Evolutionary conservation across 1,140 invertebrate genomes (phyloP).

Genomic region (Branchinecta lynchi): DNA sequence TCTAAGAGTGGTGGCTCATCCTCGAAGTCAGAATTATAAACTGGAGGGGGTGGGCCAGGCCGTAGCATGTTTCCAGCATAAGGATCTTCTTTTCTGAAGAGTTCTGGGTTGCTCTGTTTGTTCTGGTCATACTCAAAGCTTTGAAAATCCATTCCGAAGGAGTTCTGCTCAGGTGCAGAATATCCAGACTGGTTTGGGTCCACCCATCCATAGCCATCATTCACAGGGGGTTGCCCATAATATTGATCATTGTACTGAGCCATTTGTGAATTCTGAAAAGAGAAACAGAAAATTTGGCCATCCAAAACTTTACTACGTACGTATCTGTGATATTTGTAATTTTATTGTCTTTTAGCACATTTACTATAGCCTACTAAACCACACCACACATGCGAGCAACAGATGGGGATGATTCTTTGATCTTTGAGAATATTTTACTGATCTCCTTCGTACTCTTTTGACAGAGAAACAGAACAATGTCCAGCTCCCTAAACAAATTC

Average conservation of each 20-base stretch:
- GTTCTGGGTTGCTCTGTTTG: not conserved
- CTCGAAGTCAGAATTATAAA: conserved; percentile 24
- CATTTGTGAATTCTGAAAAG: not conserved
- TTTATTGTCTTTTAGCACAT: too few relatives aligned
- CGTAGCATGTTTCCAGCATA: not conserved
- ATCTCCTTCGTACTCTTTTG: too few relatives aligned
- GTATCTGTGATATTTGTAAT: too few relatives aligned
- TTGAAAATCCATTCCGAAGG: not conserved
- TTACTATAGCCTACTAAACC: too few relatives aligned
- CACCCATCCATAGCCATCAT: not conserved
- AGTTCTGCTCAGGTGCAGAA: not conserved
- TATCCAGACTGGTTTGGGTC: conserved; percentile 2
- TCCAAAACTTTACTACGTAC: too few relatives aligned
- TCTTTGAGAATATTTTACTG: too few relatives aligned
- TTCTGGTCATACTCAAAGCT: not conserved
- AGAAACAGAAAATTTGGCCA: not conserved
- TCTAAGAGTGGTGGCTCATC: conserved; percentile 71
- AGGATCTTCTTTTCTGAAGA: not conserved
- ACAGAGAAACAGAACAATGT: too few relatives aligned
- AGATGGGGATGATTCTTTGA: too few relatives aligned
- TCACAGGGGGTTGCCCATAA: not conserved
- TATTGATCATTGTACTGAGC: conserved; percentile 4
- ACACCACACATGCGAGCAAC: too few relatives aligned
- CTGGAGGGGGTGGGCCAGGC: not conserved
- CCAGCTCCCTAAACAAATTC: too few relatives aligned